Evolutionary conservation across 2,888 invertebrate genomes (phyloP).

Genomic region (Nemapogon koenigi): DNA sequence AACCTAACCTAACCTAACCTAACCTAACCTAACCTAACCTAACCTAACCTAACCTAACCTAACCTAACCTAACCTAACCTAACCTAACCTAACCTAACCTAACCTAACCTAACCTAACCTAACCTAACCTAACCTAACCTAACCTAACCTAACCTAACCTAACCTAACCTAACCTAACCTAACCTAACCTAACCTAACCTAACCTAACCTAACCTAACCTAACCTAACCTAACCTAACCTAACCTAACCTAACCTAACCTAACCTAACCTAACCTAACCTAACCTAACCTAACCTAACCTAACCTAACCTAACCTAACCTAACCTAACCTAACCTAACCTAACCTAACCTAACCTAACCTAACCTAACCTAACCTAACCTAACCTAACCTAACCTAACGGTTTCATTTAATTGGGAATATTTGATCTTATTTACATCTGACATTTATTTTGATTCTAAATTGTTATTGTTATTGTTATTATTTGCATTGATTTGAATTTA

Average conservation of each 20-base stretch:
- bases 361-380: conserved; percentile 17
- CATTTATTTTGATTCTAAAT: too few relatives aligned
- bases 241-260: conserved; percentile 16
- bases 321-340: conserved; percentile 17
- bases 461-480: too few relatives aligned
- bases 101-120: conserved; percentile 14
- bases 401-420: not conserved
- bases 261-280: conserved; percentile 14
- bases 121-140: conserved; percentile 15
- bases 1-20: conserved; percentile 18
- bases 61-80: conserved; percentile 14
- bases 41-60: conserved; percentile 19
- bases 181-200: conserved; percentile 16
- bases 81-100: conserved; percentile 16
- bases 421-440: conserved; percentile 3
- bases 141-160: conserved; percentile 17
- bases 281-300: conserved; percentile 16
- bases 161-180: conserved; percentile 17
- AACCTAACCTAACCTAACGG: conserved; percentile 17
- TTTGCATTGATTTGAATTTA: too few relatives aligned
- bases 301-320: conserved; percentile 17
- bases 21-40: conserved; percentile 18
- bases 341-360: conserved; percentile 17
- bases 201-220: conserved; percentile 17
- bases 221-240: conserved; percentile 17